Conservation (phyloP, 1,140 invertebrate genomes). For the Oryctes rhinoceros region DNA sequence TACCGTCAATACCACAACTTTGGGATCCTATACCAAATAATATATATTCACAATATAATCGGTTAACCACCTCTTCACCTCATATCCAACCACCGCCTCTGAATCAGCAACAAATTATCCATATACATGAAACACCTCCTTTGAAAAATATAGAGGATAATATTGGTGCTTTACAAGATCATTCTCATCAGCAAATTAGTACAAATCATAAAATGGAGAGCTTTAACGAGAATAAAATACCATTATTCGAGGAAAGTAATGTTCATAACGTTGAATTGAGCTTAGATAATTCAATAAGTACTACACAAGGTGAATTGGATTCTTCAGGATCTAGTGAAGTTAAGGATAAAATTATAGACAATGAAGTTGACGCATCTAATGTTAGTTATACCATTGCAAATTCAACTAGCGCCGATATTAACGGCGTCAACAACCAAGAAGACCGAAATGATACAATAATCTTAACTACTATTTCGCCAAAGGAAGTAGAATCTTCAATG, state of each 20-base stretch:
- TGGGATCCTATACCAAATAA: conserved; percentile 11
- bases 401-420: not conserved
- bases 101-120: conserved; percentile 35
- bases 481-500: not conserved
- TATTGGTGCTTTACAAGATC: not conserved
- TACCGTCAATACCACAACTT: conserved; percentile 2
- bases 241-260: not conserved
- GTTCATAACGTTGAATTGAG: not conserved
- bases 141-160: not conserved
- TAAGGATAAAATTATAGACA: not conserved
- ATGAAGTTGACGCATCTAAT: conserved; percentile 2
- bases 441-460: not conserved
- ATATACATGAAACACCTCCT: conserved; percentile 25
- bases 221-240: not conserved
- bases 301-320: not conserved
- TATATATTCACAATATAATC: not conserved
- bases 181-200: not conserved
- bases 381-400: not conserved
- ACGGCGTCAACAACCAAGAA: too few species aligned
- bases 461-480: not conserved
- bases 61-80: not conserved
- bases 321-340: too few species aligned
- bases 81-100: conserved; percentile 23
- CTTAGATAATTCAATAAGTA: not conserved
- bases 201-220: not conserved